Evolutionary conservation across 2,888 invertebrate species (phyloP).

Genomic region (Sphaerophoria rueppellii): DNA sequence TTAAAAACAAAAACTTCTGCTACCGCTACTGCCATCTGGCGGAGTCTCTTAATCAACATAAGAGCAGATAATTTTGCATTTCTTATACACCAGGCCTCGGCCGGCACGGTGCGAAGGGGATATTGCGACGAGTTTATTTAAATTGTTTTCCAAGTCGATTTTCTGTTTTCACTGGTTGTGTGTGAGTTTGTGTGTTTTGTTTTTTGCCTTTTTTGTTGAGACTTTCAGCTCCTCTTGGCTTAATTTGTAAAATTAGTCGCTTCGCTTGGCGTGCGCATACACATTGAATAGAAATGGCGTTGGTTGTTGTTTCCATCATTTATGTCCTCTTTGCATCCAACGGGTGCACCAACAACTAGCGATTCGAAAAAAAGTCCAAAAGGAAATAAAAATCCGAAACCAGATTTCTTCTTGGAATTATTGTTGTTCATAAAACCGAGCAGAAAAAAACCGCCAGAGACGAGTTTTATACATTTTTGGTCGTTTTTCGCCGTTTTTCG

Average conservation of each 20-base stretch:
- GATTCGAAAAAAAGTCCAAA: background rate
- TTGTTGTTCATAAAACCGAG: constrained; percentile 40
- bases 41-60: constrained; percentile 62
- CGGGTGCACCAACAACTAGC: constrained; percentile 54
- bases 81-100: background rate
- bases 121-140: constrained; percentile 40
- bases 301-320: constrained; percentile 39
- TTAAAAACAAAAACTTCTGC: background rate
- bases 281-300: constrained; percentile 62
- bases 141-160: constrained; percentile 41
- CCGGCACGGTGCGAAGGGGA: too few species aligned
- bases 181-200: constrained; percentile 6
- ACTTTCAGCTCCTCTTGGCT: constrained; percentile 62
- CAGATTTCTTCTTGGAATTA: constrained; percentile 69
- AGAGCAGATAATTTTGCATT: constrained; percentile 54
- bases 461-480: constrained; percentile 28
- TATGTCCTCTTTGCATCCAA: constrained; percentile 26
- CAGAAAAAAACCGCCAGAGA: constrained; percentile 35
- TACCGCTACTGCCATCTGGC: constrained; percentile 26
- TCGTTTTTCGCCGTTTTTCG: constrained; percentile 48
- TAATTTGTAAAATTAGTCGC: constrained; percentile 73
- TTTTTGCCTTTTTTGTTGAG: constrained; percentile 15
- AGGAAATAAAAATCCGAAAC: constrained; percentile 38
- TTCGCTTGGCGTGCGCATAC: constrained; percentile 70
- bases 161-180: constrained; percentile 14